Base-by-base conservation (phyloP, 1,140 invertebrate species). In the Brachionus manjavacas region DNA sequence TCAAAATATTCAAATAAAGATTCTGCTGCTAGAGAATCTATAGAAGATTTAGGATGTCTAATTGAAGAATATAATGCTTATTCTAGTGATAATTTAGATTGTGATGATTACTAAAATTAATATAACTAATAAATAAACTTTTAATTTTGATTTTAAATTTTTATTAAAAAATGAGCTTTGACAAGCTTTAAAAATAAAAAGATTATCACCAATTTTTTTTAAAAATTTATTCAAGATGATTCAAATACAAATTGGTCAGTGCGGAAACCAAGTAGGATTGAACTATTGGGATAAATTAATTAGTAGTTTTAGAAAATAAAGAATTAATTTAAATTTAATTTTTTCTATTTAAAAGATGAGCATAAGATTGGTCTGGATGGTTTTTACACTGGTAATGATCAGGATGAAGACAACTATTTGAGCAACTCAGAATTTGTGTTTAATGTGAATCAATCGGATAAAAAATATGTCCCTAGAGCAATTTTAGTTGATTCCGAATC, bases 171-270 rank as follows among this genome's bases (percentile, higher is more conserved):
- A 60, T 23, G 25, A 60, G 52, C 52, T 60, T 60, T 60, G 16
- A 60, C 16, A 20, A 23, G 52, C 52, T 60, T 60, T 1, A 3
- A 0, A n/a, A 60, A 60, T 60, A 20, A 60, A 60, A 23, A 1
- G 2, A 8, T 1, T 20, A 60, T 20, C 4, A 23, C 25, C 6
- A n/a, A 16, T 16, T 60, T 60, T 60, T 60, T 60, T 20, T 60
- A 8, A 23, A 60, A 8, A 20, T 60, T 60, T 66, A 12, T 11
- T 11, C 16, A 39, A 16, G 6, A 68, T 68, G 31, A 68, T 68
- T 68, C 66, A 68, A n/a, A 68, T 68, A 6, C 66, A 68, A 68
- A 68, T 68, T 68, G 66, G 66, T 31, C 66, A 68, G n/a, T 68
- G 66, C 11, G 66, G 66, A 68, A 68, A 16, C 12, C 66, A 68